Conservation (phyloP, 2,113 vertebrate species). For the Pelodiscus sinensis region DNA sequence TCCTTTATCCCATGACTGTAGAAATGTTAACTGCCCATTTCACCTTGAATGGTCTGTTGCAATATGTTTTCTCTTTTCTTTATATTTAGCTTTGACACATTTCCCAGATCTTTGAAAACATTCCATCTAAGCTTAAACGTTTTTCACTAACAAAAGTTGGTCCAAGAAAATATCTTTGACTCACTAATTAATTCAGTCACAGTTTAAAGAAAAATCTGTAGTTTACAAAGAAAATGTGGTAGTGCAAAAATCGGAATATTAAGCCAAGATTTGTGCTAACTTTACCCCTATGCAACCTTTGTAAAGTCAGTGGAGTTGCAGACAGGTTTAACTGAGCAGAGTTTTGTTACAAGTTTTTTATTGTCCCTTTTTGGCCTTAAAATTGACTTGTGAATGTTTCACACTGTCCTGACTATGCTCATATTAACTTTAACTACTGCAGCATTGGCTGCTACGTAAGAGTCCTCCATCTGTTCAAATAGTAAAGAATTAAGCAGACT, state of each 20-base stretch:
- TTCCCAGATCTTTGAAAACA: not conserved
- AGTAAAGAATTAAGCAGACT: not conserved
- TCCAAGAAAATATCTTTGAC: too few relatives aligned
- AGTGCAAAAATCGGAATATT: not conserved
- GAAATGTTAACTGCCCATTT: not conserved
- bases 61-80: not conserved
- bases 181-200: not conserved
- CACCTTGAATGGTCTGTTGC: not conserved
- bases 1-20: not conserved
- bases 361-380: not conserved
- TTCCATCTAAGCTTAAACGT: not conserved
- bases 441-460: not conserved
- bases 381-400: not conserved
- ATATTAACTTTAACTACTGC: not conserved
- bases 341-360: not conserved
- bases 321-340: not conserved
- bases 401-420: not conserved
- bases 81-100: not conserved
- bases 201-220: not conserved
- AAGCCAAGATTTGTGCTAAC: not conserved
- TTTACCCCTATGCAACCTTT: not conserved
- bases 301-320: not conserved
- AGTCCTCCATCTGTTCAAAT: not conserved
- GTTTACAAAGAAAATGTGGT: not conserved
- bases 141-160: too few relatives aligned